phyloP scores from a whole-genome alignment of 2,888 invertebrate species.

The Dynastes grantii region DNA sequence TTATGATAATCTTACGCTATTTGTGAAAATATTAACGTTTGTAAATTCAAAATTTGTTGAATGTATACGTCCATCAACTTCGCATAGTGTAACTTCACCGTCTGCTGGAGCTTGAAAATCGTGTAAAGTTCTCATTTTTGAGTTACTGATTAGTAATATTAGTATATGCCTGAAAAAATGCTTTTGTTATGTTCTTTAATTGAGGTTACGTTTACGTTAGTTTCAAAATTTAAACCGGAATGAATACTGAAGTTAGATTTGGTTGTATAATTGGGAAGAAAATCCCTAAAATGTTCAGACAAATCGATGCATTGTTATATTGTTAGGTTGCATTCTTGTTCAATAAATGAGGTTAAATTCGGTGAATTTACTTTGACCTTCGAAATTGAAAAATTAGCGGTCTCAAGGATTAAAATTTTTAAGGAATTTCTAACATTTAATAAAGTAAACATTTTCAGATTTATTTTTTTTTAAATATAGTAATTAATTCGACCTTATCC shows the following conservation, averaged over 20 bases:
- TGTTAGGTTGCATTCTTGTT: too few species aligned
- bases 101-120: constrained; percentile 64
- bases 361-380: too few species aligned
- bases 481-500: too few species aligned
- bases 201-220: neutral
- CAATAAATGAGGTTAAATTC: too few species aligned
- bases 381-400: too few species aligned
- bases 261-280: too few species aligned
- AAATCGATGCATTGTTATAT: too few species aligned
- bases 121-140: constrained; percentile 63
- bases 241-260: neutral
- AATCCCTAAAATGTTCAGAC: too few species aligned
- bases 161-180: neutral
- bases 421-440: too few species aligned
- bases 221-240: constrained; percentile 14
- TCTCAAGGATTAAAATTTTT: too few species aligned
- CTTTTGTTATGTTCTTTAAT: neutral
- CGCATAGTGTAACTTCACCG: constrained; percentile 76
- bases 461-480: too few species aligned
- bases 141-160: neutral
- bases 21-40: constrained; percentile 74
- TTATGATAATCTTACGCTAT: constrained; percentile 70
- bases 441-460: too few species aligned
- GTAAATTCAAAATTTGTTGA: constrained; percentile 74
- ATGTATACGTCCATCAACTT: constrained; percentile 78